phyloP scores from a whole-genome alignment of 2,113 vertebrate genomes.

The Bothrops jararaca region DNA sequence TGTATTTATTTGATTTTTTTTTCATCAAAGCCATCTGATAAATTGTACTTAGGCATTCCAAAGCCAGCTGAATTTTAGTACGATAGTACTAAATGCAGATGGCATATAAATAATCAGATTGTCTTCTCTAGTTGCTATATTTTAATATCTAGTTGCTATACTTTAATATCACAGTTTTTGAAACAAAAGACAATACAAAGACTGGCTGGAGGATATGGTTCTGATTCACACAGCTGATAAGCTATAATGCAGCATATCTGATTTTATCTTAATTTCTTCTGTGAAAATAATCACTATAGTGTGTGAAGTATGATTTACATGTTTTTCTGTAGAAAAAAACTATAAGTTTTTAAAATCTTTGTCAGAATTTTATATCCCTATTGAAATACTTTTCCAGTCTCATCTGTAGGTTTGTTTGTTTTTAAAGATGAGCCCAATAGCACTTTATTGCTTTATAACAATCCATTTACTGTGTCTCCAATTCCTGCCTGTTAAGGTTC shows the following conservation, averaged over 20 bases:
- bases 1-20: constrained; percentile 1
- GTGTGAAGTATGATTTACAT: not conserved
- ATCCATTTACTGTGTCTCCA: not conserved
- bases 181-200: not conserved
- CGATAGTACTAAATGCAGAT: constrained; percentile 22
- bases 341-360: not conserved
- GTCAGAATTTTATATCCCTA: too few relatives aligned
- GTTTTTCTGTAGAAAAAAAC: not conserved
- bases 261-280: not conserved
- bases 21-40: not conserved
- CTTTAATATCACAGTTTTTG: not conserved
- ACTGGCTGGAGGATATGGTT: not conserved
- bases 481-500: not conserved
- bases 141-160: not conserved
- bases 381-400: not conserved
- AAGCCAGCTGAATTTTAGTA: not conserved
- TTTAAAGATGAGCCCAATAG: not conserved
- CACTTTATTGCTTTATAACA: not conserved
- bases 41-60: not conserved
- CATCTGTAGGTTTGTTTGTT: not conserved
- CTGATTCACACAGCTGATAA: not conserved
- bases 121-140: not conserved
- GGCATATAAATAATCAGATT: not conserved
- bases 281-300: not conserved
- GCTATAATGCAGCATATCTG: not conserved